Conservation (phyloP, 1,140 invertebrate genomes). For the Saxidomus purpurata region DNA sequence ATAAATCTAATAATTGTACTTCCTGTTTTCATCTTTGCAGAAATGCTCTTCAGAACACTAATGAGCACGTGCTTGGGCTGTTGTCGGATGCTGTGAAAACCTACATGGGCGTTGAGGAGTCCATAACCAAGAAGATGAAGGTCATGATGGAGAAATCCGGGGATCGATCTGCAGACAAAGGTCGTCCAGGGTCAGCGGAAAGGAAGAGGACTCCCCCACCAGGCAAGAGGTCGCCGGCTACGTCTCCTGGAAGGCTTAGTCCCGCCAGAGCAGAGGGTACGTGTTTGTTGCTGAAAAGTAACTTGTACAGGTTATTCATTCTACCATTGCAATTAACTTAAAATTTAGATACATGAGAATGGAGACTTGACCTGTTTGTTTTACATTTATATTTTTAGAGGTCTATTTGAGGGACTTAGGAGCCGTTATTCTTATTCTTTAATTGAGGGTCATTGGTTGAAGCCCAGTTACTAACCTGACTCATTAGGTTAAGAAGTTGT, state of each 20-base stretch:
- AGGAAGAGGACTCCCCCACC: constrained; percentile 54
- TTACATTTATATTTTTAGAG: no score
- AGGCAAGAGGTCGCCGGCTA: constrained; percentile 51
- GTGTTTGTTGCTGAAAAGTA: background rate
- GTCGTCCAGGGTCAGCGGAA: constrained; percentile 39
- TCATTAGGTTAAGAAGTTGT: no score
- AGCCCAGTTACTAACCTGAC: no score
- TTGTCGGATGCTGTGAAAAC: constrained; percentile 82
- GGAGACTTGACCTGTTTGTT: no score
- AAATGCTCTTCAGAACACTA: constrained; percentile 78
- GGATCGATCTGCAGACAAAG: background rate
- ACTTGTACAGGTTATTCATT: no score
- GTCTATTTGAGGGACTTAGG: no score
- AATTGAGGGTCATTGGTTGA: no score
- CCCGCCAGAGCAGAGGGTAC: constrained; percentile 54
- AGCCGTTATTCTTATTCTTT: no score
- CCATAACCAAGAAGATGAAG: constrained; percentile 77
- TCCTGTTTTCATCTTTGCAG: constrained; percentile 61
- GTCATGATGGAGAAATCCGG: constrained; percentile 53
- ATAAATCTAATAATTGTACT: no score
- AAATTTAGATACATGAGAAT: no score
- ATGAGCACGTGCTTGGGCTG: constrained; percentile 81
- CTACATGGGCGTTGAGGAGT: constrained; percentile 81
- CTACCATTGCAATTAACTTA: no score
- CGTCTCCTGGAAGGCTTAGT: constrained; percentile 64